Evolutionary conservation across 2,113 vertebrate species (phyloP).

Genomic region (Cephalopholis sonnerati): DNA sequence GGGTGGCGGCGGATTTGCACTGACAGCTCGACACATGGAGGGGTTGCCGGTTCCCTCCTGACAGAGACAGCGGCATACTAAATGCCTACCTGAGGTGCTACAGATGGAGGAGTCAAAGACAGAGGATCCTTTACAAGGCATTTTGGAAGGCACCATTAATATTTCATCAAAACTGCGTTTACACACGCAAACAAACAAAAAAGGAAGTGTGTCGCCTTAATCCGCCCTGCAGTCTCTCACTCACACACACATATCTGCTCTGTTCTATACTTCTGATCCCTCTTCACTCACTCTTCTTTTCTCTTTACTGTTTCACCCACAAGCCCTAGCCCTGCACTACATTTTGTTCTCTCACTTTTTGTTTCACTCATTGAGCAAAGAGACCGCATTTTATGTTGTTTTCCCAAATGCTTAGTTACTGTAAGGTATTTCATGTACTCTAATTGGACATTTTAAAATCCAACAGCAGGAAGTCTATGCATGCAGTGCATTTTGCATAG

Average conservation of each 20-base stretch:
- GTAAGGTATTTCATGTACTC: slow-evolving; percentile 6
- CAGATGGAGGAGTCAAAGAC: slow-evolving; percentile 84
- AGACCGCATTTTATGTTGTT: slow-evolving; percentile 12
- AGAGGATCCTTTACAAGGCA: slow-evolving; percentile 81
- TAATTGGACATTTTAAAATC: slow-evolving; percentile 8
- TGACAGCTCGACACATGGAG: slow-evolving; percentile 81
- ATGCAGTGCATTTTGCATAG: neutral
- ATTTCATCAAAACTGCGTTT: slow-evolving; percentile 85
- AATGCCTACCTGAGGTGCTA: slow-evolving; percentile 83
- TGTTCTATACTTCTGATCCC: slow-evolving; percentile 67
- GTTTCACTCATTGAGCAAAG: slow-evolving; percentile 39
- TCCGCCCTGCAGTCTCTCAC: slow-evolving; percentile 75
- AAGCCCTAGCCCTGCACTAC: slow-evolving; percentile 24
- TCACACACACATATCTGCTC: slow-evolving; percentile 59
- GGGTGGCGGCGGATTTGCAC: slow-evolving; percentile 50
- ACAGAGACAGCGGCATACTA: slow-evolving; percentile 79
- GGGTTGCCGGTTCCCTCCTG: slow-evolving; percentile 69
- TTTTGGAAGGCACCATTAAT: slow-evolving; percentile 84
- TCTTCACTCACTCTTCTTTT: slow-evolving; percentile 60
- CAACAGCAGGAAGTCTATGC: neutral
- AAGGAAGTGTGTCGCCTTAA: slow-evolving; percentile 76
- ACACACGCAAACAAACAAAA: slow-evolving; percentile 83
- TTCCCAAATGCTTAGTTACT: slow-evolving; percentile 11
- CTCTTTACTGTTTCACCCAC: slow-evolving; percentile 55
- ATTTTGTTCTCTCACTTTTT: slow-evolving; percentile 51